Conservation (phyloP, 2,888 invertebrate genomes). For the Macrosoma leucophasiata region DNA sequence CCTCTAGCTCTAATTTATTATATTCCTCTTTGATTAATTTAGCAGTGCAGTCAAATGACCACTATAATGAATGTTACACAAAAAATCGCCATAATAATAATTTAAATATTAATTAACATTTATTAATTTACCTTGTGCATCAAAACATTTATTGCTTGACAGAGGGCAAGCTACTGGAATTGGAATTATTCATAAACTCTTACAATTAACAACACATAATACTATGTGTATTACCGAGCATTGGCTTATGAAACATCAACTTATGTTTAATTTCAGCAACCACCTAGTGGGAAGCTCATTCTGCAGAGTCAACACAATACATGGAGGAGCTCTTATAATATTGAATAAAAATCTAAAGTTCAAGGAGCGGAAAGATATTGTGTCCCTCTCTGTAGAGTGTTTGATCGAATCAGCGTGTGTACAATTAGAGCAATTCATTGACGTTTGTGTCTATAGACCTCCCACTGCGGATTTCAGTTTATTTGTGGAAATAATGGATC, state of each 20-base stretch:
- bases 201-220: not conserved
- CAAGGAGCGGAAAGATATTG: not conserved
- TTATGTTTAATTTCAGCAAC: conserved; percentile 5
- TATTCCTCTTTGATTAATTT: no score
- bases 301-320: conserved; percentile 1
- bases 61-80: not conserved
- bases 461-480: not conserved
- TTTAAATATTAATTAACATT: not conserved
- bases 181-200: not conserved
- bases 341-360: conserved; percentile 1
- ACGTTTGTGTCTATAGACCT: not conserved
- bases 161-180: no score
- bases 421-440: not conserved
- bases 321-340: conserved; percentile 3
- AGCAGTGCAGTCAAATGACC: not conserved
- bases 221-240: not conserved
- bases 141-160: not conserved
- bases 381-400: not conserved
- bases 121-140: not conserved
- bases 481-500: not conserved
- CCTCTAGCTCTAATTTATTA: no score
- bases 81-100: not conserved
- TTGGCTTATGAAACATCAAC: not conserved
- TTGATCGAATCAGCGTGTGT: not conserved
- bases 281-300: conserved; percentile 6